Conservation (phyloP, 2,888 invertebrate species). For the Scaptomyza flava region DNA sequence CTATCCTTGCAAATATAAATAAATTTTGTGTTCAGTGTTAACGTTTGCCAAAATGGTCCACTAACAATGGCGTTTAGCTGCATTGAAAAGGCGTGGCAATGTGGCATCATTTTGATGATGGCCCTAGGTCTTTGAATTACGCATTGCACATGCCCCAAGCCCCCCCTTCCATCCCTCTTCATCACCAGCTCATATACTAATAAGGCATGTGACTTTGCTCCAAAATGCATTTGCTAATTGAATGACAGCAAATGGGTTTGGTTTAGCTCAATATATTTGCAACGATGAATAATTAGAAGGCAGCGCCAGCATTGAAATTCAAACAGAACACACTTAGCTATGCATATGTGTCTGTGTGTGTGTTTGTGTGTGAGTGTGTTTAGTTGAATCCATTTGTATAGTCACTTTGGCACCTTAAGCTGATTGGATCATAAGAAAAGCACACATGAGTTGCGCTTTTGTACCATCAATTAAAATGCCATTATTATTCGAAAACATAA, state of each 20-base stretch:
- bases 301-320: not conserved
- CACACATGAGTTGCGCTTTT: conserved; percentile 3
- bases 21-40: conserved; percentile 28
- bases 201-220: conserved; percentile 9
- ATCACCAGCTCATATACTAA: not conserved
- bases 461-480: conserved; percentile 1
- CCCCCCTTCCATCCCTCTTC: not conserved
- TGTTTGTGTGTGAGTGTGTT: too few species aligned
- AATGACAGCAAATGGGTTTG: conserved; percentile 17
- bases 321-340: not conserved
- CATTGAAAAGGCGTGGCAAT: conserved; percentile 25
- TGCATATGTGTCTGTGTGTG: not conserved
- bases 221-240: conserved; percentile 46
- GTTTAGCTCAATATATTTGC: not conserved
- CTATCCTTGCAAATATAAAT: conserved; percentile 28
- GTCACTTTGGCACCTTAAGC: conserved; percentile 18
- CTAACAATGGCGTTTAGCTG: conserved; percentile 26
- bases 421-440: conserved; percentile 5
- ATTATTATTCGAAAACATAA: not conserved
- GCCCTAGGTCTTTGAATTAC: conserved; percentile 17
- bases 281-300: conserved; percentile 30
- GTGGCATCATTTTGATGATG: conserved; percentile 7
- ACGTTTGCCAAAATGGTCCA: conserved; percentile 2
- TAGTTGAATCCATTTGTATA: not conserved
- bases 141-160: conserved; percentile 6